Evolutionary conservation across 2,113 vertebrate species (phyloP).

Genomic region (Seriola dumerili): DNA sequence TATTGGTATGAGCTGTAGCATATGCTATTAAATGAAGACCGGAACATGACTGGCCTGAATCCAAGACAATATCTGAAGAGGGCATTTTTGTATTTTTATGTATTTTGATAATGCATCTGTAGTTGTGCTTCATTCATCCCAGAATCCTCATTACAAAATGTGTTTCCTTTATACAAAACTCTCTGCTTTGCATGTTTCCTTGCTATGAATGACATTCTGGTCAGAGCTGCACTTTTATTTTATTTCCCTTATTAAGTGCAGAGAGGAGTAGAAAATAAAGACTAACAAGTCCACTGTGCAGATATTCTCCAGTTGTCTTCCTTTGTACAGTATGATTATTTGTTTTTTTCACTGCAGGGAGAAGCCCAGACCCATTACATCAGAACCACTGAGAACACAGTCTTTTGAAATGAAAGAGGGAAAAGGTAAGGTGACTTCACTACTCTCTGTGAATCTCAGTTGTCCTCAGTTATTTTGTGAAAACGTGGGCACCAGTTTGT

Average conservation of each 20-base stretch:
- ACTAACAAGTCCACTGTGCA: neutral
- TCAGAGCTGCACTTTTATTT: neutral
- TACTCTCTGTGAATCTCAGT: neutral
- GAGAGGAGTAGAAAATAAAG: neutral
- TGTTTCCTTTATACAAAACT: neutral
- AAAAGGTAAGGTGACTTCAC: constrained; percentile 61
- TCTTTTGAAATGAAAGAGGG: constrained; percentile 67
- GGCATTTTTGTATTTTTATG: neutral
- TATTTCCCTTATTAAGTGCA: neutral
- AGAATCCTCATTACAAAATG: neutral
- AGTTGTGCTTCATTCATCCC: neutral
- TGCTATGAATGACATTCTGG: neutral
- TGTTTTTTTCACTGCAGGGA: constrained; percentile 38
- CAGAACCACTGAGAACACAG: constrained; percentile 16
- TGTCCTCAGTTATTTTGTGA: neutral
- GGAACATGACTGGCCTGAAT: neutral
- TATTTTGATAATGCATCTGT: neutral
- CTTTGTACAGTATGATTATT: neutral
- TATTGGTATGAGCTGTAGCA: neutral
- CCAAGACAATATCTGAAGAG: neutral
- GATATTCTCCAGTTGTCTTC: neutral
- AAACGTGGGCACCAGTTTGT: neutral
- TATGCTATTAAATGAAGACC: neutral
- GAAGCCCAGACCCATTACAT: constrained; percentile 2
- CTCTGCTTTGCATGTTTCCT: neutral